Evolutionary conservation across 2,113 vertebrate species (phyloP), one percentile per base, ranked within the genome.

Genomic region (Bombycilla garrulus): DNA sequence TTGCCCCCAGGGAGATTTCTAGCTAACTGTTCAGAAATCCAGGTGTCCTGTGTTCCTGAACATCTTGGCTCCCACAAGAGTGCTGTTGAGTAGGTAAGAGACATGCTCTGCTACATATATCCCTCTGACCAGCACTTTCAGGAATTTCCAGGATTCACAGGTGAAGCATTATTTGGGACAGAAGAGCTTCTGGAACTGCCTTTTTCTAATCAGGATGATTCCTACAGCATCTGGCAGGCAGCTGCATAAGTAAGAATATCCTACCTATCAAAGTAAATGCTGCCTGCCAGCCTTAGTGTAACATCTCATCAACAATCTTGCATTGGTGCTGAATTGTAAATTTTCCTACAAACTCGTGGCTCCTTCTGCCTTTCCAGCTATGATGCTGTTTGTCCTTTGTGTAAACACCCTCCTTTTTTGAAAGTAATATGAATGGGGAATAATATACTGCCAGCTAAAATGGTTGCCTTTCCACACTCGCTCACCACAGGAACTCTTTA

Each of bases 401-500:
- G 42, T 60, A 73, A 92, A 69, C 51, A 83, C 25, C 18, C 36
- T 36, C 23, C 4, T 74, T 58, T 92, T 67, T 71, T 64, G 50
- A 11, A 72, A 86, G 77, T 53, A 61, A 62, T 70, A 71, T 58
- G 81, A 92, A 77, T 51, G 48, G 36, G 56, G 40, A 90, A 86
- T 71, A 86, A 47, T 65, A 67, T 15, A 64, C 25, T 0, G 0
- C 56, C 69, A 88, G 60, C 28, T 95, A 74, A 95, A 95, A 94
- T 66, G 65, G 85, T 73, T 96, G 92, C 64, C 31, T 96, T 93
- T 88, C 71, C 76, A 44, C 28, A 53, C 40, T 93, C 0, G 0
- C 51, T 90, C 82, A 71, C 88, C 64, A 56, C 91, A 84, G 93
- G 88, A 92, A 78, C 80, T 84, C 82, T 95, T 96, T 88, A 95